Conservation (phyloP, 2,113 vertebrate genomes). For the Pituophis catenifer region DNA sequence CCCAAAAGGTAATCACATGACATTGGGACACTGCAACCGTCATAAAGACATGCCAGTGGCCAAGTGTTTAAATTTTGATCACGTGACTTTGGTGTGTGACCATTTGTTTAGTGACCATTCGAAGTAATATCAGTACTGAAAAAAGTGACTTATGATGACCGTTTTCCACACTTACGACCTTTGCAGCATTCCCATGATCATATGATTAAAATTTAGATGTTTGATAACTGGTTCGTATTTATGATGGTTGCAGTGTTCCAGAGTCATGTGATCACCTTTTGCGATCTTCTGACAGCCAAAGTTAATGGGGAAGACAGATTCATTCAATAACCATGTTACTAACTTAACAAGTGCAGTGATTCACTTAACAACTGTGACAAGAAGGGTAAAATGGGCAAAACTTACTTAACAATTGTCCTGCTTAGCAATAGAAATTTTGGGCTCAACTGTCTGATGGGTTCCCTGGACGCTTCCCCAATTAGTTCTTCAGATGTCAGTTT, state of each 20-base stretch:
- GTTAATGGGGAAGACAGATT: not conserved
- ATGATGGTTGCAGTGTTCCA: not conserved
- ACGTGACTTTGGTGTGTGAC: not conserved
- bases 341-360: not conserved
- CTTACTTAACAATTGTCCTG: not conserved
- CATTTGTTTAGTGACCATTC: not conserved
- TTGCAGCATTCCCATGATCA: not conserved
- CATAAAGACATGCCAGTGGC: not conserved
- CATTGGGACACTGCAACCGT: not conserved
- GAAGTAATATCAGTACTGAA: not conserved
- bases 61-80: not conserved
- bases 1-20: not conserved
- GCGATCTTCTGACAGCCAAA: not conserved
- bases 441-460: not conserved
- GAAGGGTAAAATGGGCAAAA: not conserved
- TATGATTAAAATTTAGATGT: not conserved
- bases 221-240: not conserved
- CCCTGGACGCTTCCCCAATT: not conserved
- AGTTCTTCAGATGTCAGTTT: not conserved
- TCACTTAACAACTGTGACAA: not conserved
- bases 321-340: not conserved
- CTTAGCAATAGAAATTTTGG: not conserved
- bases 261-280: not conserved
- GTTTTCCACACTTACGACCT: not conserved
- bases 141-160: not conserved